Conservation (phyloP, 2,888 invertebrate species). For the Aphidoletes aphidimyza region DNA sequence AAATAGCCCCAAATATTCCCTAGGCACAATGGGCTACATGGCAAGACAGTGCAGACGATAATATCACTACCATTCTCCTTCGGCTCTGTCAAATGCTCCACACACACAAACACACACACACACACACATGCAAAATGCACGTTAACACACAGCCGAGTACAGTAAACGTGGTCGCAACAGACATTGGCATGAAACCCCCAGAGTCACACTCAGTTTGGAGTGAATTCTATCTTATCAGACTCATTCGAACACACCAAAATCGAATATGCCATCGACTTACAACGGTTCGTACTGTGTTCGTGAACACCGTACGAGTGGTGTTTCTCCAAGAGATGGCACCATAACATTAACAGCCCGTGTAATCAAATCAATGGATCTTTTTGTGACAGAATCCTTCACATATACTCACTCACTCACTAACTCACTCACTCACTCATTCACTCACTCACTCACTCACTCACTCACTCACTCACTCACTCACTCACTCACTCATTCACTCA, state of each 20-base stretch:
- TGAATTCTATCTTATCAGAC: neutral
- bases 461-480: neutral
- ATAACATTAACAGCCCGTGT: neutral
- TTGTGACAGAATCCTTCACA: neutral
- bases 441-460: neutral
- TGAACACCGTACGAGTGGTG: neutral
- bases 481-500: neutral
- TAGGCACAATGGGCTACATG: neutral
- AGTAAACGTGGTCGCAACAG: no score
- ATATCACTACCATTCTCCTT: neutral
- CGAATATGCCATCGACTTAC: no score
- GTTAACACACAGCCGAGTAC: no score
- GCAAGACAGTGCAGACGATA: no score
- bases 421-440: neutral
- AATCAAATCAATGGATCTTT: neutral
- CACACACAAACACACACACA: neutral
- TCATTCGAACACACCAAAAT: neutral
- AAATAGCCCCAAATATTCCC: neutral
- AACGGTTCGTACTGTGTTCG: no score
- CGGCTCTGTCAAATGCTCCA: neutral
- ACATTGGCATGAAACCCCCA: no score
- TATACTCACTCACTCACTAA: neutral
- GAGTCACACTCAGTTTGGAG: no score
- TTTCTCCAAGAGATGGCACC: constrained; percentile 34
- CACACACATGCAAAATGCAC: neutral